Evolutionary conservation across 2,888 invertebrate genomes (phyloP), one percentile per base, ranked within the genome.

Genomic region (Hipparchia sbordonii): DNA sequence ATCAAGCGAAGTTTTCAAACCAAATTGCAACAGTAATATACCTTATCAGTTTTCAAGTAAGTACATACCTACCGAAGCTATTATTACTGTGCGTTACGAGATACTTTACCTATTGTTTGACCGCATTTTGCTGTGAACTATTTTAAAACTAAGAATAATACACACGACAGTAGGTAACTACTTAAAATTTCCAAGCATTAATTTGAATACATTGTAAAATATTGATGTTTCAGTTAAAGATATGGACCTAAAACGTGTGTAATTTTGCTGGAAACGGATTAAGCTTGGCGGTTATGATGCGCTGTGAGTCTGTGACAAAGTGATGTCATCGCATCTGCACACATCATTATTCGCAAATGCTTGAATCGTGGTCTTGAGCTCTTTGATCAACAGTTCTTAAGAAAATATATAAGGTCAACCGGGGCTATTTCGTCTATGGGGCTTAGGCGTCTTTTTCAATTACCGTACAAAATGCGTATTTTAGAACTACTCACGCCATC

Each of bases 321-420:
- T 81, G 81, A 81, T 80, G 81, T 80, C 81, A 81, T 78, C 73
- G 71, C 74, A 68, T 70, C 74, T 74, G 71, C 75, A 77, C 73
- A 69, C 63, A 72, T 72, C 71, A 76, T 74, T 74, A 74, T 69
- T 61, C 73, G 74, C 75, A 72, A 76, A 76, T 72, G 75, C 57
- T 71, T 72, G 70, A 70, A 76, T 76, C 77, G 77, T 76, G 74
- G 68, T 72, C 70, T 75, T 67, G 70, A 70, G 74, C 72, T 78
- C 67, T 72, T 67, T 72, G 68, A 78, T 72, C 71, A 74, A 73
- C 67, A 70, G 74, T 76, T 77, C 75, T 72, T 72, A 73, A 60
- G 73, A 72, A 74, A 77, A 71, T 76, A 74, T 78, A 77, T 78
- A 70, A 79, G 78, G 77, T 77, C n/a, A n/a, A n/a, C n/a, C n/a